phyloP scores from a whole-genome alignment of 2,888 invertebrate genomes.

The Scaptomyza caliginosa region DNA sequence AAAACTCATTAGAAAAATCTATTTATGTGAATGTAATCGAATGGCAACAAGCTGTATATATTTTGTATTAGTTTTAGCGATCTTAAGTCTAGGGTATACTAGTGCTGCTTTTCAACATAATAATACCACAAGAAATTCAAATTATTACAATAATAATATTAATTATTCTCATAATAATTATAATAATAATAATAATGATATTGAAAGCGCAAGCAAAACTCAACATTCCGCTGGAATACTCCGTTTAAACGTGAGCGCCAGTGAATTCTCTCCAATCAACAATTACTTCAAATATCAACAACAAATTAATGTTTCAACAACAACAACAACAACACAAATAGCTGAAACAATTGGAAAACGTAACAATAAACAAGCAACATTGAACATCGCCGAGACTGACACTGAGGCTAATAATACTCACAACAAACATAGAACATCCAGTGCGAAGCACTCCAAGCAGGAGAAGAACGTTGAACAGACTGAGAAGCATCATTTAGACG shows the following conservation, averaged over 20 bases:
- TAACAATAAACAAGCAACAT: conserved; percentile 8
- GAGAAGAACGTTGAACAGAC: conserved; percentile 32
- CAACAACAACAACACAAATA: conserved; percentile 13
- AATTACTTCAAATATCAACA: conserved; percentile 40
- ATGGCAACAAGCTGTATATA: conserved; percentile 75
- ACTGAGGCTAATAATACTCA: conserved; percentile 54
- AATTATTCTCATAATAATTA: conserved; percentile 7
- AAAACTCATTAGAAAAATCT: conserved; percentile 57
- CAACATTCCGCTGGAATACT: conserved; percentile 48
- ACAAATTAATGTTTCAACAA: conserved; percentile 6
- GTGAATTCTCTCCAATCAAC: conserved; percentile 34
- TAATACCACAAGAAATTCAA: conserved; percentile 9
- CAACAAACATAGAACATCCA: conserved; percentile 28
- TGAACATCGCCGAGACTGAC: conserved; percentile 41
- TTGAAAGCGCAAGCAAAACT: conserved; percentile 37
- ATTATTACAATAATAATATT: conserved; percentile 25
- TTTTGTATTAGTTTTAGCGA: conserved; percentile 76
- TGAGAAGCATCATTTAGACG: conserved; percentile 52
- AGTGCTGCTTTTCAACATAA: conserved; percentile 53
- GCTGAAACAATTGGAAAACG: conserved; percentile 10
- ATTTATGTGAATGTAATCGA: conserved; percentile 71
- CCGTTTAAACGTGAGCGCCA: conserved; percentile 27
- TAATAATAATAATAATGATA: conserved; percentile 24
- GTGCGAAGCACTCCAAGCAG: conserved; percentile 36
- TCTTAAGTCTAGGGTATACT: conserved; percentile 60